Percentiles rank a stretch among this genome's conserved stretches.
Conservation (phyloP, 2,797 vertebrate species). For the Peromyscus nudipes region DNA sequence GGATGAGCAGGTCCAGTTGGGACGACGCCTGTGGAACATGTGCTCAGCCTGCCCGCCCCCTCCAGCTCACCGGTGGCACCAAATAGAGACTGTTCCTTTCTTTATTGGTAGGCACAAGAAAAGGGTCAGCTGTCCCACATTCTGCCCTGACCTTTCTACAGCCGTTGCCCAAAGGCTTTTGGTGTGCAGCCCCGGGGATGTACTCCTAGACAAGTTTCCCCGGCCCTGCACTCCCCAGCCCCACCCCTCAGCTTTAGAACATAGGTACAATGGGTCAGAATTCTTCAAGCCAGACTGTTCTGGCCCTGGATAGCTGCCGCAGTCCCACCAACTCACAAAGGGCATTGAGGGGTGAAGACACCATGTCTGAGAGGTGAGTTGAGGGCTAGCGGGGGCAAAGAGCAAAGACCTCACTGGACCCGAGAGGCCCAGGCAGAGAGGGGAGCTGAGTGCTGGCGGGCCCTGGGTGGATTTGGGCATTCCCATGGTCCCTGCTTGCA, state of each 20-base stretch:
- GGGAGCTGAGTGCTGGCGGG: background rate
- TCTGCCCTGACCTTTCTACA: background rate
- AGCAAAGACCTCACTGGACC: background rate
- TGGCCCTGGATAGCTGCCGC: background rate
- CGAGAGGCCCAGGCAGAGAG: background rate
- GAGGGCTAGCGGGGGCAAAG: background rate
- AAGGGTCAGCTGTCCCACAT: background rate
- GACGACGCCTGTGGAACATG: background rate
- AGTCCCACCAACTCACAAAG: background rate
- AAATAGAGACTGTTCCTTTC: too few relatives aligned
- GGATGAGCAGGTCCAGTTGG: rapidly evolving
- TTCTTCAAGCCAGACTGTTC: background rate
- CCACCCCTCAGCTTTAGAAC: slow-evolving; percentile 61
- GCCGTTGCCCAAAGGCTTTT: background rate
- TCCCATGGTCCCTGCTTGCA: background rate
- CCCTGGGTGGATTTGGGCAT: background rate
- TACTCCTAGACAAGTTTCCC: background rate
- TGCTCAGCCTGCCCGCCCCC: background rate
- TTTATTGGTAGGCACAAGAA: background rate
- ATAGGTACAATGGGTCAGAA: slow-evolving; percentile 71
- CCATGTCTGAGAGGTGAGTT: slow-evolving; percentile 81
- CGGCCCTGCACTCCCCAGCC: background rate
- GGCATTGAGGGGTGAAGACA: background rate
- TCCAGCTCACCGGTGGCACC: background rate
- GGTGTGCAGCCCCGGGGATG: rapidly evolving